Base-by-base conservation (phyloP, 2,888 invertebrate genomes). In the Rhamphomyia laevipes region DNA sequence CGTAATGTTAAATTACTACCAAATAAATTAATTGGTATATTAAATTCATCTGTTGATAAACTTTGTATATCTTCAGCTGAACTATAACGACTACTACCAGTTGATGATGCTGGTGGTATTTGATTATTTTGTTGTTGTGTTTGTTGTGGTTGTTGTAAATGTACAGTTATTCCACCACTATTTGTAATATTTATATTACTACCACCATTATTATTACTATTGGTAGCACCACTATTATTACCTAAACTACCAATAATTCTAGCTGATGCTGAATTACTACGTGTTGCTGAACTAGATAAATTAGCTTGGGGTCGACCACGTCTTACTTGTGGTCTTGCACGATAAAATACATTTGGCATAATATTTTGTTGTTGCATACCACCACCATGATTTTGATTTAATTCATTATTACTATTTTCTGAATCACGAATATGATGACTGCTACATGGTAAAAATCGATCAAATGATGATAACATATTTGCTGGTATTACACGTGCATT, bases 371-470 rank as follows among this genome's bases (percentile, higher is more conserved):
- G 42, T 21, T 23, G 21, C 11, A 15, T 3, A 21, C 15, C 15
- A 10, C 37, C n/a, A 9, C 33, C 17, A n/a, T 33, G 18, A 15
- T 42, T 15, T n/a, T 45, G 18, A 33, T 33, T 37, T 6, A 30
- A 2, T 27, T 15, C n/a, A 43, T 33, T 38, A 15, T 31, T 46
- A 38, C 42, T 44, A 11, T 53, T 54, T 16, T 64, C 66, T 4
- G 59, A 58, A 16, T 71, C 72, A 1, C 74, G 74, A 46, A 82
- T 72, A 59, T 84, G 84, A 65, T 83, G 82, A 35, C 82, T 84
- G 62, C 79, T 81, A 61, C 85, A 86, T 2, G 81, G 81, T 56
- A 86, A 69, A 60, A 82, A 83, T 31, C 71, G 67, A 52, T 71
- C 71, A 47, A 71, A 71, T 10, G 70, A 65, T 10, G 70, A 65